These are phyloP conservation scores for Erpornis zantholeuca DNA, from an alignment of 2,113 vertebrate genomes.

Conservation along the genomic window DNA sequence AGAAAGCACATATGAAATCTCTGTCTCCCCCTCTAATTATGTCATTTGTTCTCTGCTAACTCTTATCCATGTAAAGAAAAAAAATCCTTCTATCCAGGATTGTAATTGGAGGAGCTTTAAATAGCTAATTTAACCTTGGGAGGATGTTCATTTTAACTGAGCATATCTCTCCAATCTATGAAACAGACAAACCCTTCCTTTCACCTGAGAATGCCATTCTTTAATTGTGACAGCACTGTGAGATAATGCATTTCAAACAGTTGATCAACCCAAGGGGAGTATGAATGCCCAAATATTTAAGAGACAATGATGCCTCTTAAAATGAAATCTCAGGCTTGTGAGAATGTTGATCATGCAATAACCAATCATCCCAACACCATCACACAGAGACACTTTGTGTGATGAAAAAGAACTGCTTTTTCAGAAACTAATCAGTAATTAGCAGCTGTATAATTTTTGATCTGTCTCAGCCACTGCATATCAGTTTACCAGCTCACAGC, in stretches of 20 bases:
- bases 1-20: neutral
- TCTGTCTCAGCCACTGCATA: neutral
- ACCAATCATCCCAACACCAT: neutral
- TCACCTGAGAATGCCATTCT: slow-evolving; percentile 66
- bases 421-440: neutral
- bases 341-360: neutral
- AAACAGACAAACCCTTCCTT: slow-evolving; percentile 69
- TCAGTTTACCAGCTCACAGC: neutral
- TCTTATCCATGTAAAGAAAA: slow-evolving; percentile 12
- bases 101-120: slow-evolving; percentile 71
- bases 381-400: neutral
- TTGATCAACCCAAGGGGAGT: slow-evolving; percentile 54
- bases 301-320: slow-evolving; percentile 23
- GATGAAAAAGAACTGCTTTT: neutral
- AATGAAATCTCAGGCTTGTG: slow-evolving; percentile 8
- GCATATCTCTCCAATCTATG: slow-evolving; percentile 57
- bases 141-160: slow-evolving; percentile 68
- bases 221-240: slow-evolving; percentile 68
- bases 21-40: slow-evolving; percentile 49
- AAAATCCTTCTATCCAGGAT: slow-evolving; percentile 15
- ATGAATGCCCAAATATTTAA: slow-evolving; percentile 71
- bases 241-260: slow-evolving; percentile 67
- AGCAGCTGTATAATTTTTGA: neutral
- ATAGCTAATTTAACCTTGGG: slow-evolving; percentile 75
- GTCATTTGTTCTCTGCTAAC: slow-evolving; percentile 61